These are phyloP conservation scores for Apamea monoglypha DNA, from an alignment of 2,888 invertebrate species.

Conservation along the genomic window DNA sequence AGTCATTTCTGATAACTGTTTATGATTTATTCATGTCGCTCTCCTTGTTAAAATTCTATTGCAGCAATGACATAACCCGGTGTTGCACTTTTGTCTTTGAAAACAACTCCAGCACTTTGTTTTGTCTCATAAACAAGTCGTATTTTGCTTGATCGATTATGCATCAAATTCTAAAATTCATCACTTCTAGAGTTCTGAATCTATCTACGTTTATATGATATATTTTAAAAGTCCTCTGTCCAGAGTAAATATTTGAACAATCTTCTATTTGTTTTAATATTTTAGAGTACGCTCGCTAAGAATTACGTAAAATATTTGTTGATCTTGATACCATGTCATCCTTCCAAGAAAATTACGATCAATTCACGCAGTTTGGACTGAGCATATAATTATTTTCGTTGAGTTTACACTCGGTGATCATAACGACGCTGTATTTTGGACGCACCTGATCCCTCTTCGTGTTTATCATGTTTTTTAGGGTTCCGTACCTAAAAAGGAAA, in stretches of 20 bases:
- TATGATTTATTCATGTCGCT: slow-evolving; percentile 55
- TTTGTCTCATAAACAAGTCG: slow-evolving; percentile 31
- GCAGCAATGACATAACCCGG: slow-evolving; percentile 57
- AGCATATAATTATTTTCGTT: slow-evolving; percentile 27
- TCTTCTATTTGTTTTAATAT: slow-evolving; percentile 65
- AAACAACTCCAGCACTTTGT: slow-evolving; percentile 27
- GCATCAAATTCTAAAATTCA: slow-evolving; percentile 28
- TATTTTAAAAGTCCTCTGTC: slow-evolving; percentile 28
- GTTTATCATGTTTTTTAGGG: slow-evolving; percentile 1
- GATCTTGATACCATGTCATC: slow-evolving; percentile 41
- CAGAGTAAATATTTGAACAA: slow-evolving; percentile 54
- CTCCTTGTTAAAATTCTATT: slow-evolving; percentile 55
- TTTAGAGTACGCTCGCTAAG: slow-evolving; percentile 63
- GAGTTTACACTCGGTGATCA: slow-evolving; percentile 32
- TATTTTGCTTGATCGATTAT: slow-evolving; percentile 44
- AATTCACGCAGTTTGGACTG: slow-evolving; percentile 61
- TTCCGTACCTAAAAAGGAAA: too few relatives aligned
- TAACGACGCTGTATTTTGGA: slow-evolving; percentile 31
- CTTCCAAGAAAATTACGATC: slow-evolving; percentile 64
- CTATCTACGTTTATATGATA: slow-evolving; percentile 9
- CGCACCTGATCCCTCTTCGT: slow-evolving; percentile 11
- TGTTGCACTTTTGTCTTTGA: slow-evolving; percentile 61
- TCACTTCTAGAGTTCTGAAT: slow-evolving; percentile 22
- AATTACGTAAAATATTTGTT: slow-evolving; percentile 65
- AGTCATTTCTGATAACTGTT: slow-evolving; percentile 41